phyloP scores from a whole-genome alignment of 1,140 invertebrate genomes.

The Marisa cornuarietis region DNA sequence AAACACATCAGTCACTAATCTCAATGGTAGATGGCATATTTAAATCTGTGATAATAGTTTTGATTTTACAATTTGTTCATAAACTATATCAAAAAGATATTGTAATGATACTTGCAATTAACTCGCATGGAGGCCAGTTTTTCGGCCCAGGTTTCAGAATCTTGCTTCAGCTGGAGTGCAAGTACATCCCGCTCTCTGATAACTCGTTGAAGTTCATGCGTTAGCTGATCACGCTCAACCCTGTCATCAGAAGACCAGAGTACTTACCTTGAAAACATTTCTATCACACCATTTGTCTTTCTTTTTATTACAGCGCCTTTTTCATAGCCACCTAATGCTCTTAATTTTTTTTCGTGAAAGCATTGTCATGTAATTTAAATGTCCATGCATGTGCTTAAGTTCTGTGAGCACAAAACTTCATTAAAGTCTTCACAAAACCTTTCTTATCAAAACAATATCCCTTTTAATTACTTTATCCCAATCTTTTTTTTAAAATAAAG shows the following conservation, averaged over 20 bases:
- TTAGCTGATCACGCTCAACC: conserved; percentile 29
- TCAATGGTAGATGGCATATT: not conserved
- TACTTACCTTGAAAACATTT: no score
- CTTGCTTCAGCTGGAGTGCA: conserved; percentile 46
- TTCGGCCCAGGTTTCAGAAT: conserved; percentile 39
- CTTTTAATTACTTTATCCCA: no score
- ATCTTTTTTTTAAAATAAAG: no score
- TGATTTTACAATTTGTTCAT: not conserved
- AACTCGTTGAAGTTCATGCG: conserved; percentile 42
- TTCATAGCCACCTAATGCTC: no score
- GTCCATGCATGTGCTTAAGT: no score
- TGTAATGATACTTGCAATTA: conserved; percentile 36
- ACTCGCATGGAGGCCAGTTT: conserved; percentile 31
- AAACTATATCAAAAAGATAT: not conserved
- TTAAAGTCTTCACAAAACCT: no score
- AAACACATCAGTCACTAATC: not conserved
- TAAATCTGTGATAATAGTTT: not conserved
- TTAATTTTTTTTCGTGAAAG: no score
- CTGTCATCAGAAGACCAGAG: not conserved
- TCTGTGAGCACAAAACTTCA: no score
- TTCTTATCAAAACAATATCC: no score
- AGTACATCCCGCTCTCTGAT: conserved; percentile 48
- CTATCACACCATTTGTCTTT: no score
- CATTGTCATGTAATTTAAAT: no score
- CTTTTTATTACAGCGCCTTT: no score